These are phyloP conservation scores for Melanostigma gelatinosum DNA, from an alignment of 2,113 vertebrate species.

Conservation along the genomic window DNA sequence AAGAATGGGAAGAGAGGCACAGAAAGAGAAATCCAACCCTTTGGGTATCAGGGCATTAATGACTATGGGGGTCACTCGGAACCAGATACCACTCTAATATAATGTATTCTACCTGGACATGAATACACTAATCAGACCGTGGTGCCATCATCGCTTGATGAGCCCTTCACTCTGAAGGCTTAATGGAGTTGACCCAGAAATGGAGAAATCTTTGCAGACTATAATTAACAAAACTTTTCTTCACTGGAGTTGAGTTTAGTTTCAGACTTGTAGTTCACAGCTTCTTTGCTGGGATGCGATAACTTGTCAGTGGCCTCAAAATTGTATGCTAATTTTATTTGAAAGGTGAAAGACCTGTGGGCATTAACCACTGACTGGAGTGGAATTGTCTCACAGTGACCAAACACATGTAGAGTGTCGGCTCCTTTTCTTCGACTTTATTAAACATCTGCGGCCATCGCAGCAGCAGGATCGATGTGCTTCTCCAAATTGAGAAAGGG, in stretches of 20 bases:
- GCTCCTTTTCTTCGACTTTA: background rate
- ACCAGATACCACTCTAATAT: slow-evolving; percentile 49
- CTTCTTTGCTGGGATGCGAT: background rate
- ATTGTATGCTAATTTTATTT: background rate
- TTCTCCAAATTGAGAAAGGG: background rate
- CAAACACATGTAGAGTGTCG: background rate
- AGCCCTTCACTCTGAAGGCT: slow-evolving; percentile 52
- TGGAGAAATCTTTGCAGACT: slow-evolving; percentile 30
- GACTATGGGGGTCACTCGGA: slow-evolving; percentile 69
- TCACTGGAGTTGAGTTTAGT: background rate
- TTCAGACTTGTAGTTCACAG: background rate
- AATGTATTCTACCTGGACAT: slow-evolving; percentile 68
- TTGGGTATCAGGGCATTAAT: slow-evolving; percentile 71
- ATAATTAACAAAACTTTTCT: slow-evolving; percentile 42
- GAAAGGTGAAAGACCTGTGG: background rate
- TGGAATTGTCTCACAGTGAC: background rate
- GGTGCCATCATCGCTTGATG: slow-evolving; percentile 54
- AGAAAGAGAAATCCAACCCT: slow-evolving; percentile 66
- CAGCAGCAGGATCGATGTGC: background rate
- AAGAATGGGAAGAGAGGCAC: slow-evolving; percentile 24
- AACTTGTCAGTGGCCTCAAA: background rate
- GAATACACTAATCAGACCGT: slow-evolving; percentile 64
- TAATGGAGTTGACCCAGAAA: slow-evolving; percentile 76
- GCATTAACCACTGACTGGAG: background rate
- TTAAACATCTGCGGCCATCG: background rate